Percentiles rank a stretch among this genome's conserved stretches.
Conservation (phyloP, 2,888 invertebrate species). For the Dexiosoma caninum region DNA sequence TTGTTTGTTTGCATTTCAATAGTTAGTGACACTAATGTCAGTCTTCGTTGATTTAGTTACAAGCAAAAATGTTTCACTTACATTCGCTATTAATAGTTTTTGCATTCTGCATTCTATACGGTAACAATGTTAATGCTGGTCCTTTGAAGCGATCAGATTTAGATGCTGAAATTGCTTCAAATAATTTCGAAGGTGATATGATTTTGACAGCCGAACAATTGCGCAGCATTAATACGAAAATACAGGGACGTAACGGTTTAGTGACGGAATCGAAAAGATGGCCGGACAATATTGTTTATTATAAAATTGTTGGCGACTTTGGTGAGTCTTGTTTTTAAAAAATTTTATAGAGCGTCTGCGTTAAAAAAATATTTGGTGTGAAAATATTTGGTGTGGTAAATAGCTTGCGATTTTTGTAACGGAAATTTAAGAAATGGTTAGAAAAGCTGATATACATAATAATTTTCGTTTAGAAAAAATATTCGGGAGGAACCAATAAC, state of each 20-base stretch:
- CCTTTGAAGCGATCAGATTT: conserved; percentile 22
- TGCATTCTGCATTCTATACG: background rate
- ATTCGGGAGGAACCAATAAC: no score
- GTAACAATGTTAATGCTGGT: background rate
- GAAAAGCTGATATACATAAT: no score
- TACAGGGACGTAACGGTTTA: conserved; percentile 80
- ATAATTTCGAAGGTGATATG: conserved; percentile 87
- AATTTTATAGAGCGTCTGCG: background rate
- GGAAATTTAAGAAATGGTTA: no score
- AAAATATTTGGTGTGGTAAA: no score
- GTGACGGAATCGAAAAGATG: conserved; percentile 80
- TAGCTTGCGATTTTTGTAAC: no score
- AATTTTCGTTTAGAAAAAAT: no score
- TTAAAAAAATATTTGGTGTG: no score
- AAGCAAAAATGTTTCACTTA: conserved; percentile 16
- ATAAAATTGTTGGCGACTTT: conserved; percentile 73
- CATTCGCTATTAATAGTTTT: background rate
- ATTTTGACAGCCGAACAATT: conserved; percentile 79
- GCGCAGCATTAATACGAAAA: conserved; percentile 14
- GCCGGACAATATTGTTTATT: conserved; percentile 84
- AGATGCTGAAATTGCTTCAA: conserved; percentile 87
- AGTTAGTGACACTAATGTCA: conserved; percentile 14
- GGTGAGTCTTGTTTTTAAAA: conserved; percentile 61
- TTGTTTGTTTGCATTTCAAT: conserved; percentile 17
- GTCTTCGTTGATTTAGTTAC: background rate